phyloP scores from a whole-genome alignment of 2,888 invertebrate genomes.

The Orthosia cruda region DNA sequence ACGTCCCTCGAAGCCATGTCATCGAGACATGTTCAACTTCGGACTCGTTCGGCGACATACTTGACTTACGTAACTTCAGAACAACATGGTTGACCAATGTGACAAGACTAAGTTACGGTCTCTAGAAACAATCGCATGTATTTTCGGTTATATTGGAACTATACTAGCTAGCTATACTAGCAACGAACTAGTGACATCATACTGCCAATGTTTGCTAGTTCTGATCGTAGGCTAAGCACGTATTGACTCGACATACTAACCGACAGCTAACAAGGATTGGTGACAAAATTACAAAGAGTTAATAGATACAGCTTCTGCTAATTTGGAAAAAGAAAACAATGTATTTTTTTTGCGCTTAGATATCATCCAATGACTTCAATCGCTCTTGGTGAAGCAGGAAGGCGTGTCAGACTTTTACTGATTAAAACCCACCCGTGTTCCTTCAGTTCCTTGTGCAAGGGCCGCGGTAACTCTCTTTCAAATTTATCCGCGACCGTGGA shows the following conservation, averaged over 20 bases:
- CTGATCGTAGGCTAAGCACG: conserved; percentile 55
- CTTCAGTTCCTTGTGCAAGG: too few species aligned
- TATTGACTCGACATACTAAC: conserved; percentile 68
- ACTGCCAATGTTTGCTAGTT: conserved; percentile 65
- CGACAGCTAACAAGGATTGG: conserved; percentile 47
- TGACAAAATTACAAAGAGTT: conserved; percentile 42
- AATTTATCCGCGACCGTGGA: too few species aligned
- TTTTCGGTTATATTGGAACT: conserved; percentile 59
- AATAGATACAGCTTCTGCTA: neutral
- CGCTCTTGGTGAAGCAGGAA: too few species aligned
- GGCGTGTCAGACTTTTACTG: too few species aligned
- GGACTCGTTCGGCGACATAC: conserved; percentile 64
- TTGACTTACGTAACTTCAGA: conserved; percentile 77
- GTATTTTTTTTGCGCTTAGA: too few species aligned
- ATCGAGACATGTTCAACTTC: conserved; percentile 42
- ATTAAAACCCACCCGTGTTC: too few species aligned
- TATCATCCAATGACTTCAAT: too few species aligned
- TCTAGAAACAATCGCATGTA: conserved; percentile 71
- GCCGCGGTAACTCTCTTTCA: too few species aligned
- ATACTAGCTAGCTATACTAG: too few species aligned
- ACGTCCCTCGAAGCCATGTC: conserved; percentile 49
- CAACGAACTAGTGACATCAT: conserved; percentile 71
- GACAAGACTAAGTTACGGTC: conserved; percentile 64
- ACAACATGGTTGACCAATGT: conserved; percentile 77
- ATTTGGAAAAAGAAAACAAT: too few species aligned